Percentiles rank a stretch among this genome's conserved stretches.
Conservation (phyloP, 1,140 invertebrate species). For the Anastrepha obliqua region DNA sequence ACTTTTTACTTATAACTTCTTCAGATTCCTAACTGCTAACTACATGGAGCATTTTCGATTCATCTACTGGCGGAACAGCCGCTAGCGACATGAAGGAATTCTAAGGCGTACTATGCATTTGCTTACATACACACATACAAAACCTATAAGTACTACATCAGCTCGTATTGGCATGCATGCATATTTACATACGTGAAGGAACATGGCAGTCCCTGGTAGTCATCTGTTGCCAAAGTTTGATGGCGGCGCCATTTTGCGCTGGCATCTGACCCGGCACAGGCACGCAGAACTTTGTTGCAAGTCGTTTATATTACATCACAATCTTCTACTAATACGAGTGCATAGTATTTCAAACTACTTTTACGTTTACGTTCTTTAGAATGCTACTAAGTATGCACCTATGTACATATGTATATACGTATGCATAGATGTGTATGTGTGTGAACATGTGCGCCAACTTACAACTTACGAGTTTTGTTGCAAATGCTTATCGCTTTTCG, state of each 20-base stretch:
- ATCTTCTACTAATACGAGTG: not conserved
- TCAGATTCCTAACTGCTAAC: not conserved
- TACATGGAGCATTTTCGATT: not conserved
- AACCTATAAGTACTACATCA: not conserved
- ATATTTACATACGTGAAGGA: not conserved
- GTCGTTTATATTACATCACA: not conserved
- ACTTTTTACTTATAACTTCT: not conserved
- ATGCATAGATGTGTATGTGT: not conserved
- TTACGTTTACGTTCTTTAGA: not conserved
- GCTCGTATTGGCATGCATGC: not conserved
- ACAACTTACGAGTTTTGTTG: slow-evolving; percentile 12
- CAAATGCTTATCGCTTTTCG: slow-evolving; percentile 43
- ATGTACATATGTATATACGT: not conserved
- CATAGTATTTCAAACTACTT: not conserved
- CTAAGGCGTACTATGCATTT: not conserved
- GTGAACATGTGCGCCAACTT: not conserved
- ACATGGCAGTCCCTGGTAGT: not conserved
- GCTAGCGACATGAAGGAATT: not conserved
- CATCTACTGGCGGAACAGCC: not conserved
- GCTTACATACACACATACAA: not conserved
- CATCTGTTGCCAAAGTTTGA: slow-evolving; percentile 34
- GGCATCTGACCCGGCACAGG: slow-evolving; percentile 24
- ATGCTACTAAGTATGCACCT: not conserved
- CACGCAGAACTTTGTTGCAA: slow-evolving; percentile 47
- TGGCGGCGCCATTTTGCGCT: slow-evolving; percentile 38